These are phyloP conservation scores for Leptopilina myrica DNA, from an alignment of 2,888 invertebrate species.

Conservation along the genomic window DNA sequence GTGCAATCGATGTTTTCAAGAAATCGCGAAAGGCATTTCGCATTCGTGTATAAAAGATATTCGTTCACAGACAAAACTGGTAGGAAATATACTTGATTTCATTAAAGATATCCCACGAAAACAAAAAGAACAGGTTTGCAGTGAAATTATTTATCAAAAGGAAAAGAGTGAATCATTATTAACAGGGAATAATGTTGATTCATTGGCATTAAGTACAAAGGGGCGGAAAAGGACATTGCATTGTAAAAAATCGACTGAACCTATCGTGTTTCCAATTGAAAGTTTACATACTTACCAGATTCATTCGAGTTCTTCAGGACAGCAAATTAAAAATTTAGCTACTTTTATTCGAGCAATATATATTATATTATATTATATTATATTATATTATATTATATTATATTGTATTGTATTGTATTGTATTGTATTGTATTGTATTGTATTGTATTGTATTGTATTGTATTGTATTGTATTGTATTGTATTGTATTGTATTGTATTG, in stretches of 20 bases:
- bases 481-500: too few relatives aligned
- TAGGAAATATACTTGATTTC: background rate
- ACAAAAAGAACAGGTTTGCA: background rate
- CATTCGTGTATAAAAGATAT: too few relatives aligned
- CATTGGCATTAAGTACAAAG: background rate
- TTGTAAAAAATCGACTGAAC: background rate
- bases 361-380: background rate
- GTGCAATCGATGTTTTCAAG: background rate
- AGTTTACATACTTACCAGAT: background rate
- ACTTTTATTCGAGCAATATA: constrained; percentile 19
- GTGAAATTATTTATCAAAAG: background rate
- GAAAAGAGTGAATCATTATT: background rate
- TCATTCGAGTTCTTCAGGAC: constrained; percentile 11
- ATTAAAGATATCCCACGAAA: background rate
- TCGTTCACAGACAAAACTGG: background rate
- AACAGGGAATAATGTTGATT: background rate
- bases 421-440: too few relatives aligned
- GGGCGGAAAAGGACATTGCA: background rate
- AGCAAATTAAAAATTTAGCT: constrained; percentile 22
- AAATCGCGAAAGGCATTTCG: background rate
- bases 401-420: too few relatives aligned
- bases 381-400: too few relatives aligned
- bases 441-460: too few relatives aligned
- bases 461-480: too few relatives aligned
- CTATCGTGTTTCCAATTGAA: background rate